Percentiles rank a stretch among this genome's conserved stretches.
Evolutionary conservation across 2,888 invertebrate species (phyloP).

Genomic region (Drosophila maculinotata): DNA sequence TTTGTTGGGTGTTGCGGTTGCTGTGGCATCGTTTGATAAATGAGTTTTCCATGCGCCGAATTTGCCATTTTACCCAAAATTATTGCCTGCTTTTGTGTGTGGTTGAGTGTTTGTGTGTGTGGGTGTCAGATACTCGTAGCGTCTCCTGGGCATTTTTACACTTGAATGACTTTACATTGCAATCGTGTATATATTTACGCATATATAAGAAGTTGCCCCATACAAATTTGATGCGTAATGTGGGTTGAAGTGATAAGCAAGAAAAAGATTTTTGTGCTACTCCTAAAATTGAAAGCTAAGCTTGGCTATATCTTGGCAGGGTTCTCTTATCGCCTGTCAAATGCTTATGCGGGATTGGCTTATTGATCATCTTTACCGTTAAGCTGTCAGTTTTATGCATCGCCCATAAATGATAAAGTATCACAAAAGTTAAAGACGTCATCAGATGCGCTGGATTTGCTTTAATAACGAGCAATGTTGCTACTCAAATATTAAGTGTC

Average conservation of each 20-base stretch:
- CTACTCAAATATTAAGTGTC: not conserved
- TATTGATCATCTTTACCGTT: slow-evolving; percentile 70
- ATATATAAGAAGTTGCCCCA: slow-evolving; percentile 35
- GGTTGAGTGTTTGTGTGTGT: slow-evolving; percentile 1
- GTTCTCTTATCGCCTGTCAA: slow-evolving; percentile 46
- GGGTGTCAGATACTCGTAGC: not conserved
- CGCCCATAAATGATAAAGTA: slow-evolving; percentile 39
- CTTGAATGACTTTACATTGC: slow-evolving; percentile 61
- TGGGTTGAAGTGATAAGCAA: slow-evolving; percentile 40
- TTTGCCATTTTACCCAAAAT: slow-evolving; percentile 57
- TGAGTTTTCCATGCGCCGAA: slow-evolving; percentile 73
- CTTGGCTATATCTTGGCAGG: not conserved
- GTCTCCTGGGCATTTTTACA: slow-evolving; percentile 49
- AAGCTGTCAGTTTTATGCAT: slow-evolving; percentile 64
- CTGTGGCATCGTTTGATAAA: slow-evolving; percentile 66
- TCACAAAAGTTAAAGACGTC: slow-evolving; percentile 39
- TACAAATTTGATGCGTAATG: slow-evolving; percentile 44
- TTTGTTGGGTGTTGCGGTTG: slow-evolving; percentile 55
- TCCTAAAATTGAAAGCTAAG: slow-evolving; percentile 2
- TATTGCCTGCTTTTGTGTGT: slow-evolving; percentile 50
- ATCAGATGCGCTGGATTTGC: slow-evolving; percentile 51
- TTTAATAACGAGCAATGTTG: slow-evolving; percentile 49
- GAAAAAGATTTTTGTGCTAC: slow-evolving; percentile 28
- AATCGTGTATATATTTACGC: slow-evolving; percentile 2
- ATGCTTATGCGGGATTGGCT: slow-evolving; percentile 62